Evolutionary conservation across 92 coral and sea anemone genomes (phyloP), one percentile per base, ranked within the genome.

Genomic region (Phymanthus crucifer): DNA sequence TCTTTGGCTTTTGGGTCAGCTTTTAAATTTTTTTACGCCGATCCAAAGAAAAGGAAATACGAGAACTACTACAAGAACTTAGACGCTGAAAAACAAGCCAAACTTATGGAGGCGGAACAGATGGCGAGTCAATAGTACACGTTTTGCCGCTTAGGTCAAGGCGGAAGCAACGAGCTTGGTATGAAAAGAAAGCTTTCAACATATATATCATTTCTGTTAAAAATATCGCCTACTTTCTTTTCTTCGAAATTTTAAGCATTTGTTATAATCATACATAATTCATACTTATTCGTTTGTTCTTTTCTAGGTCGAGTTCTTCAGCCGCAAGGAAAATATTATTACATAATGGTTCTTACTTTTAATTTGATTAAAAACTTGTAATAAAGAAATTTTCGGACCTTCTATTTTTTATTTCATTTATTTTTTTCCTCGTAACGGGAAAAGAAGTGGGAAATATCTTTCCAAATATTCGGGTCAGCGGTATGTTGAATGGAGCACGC

Each of bases 81-180:
- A 66, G 93, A 93, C 76, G 94, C 94, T 16, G 94, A 93, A 33
- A 93, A 93, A 37, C 92, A 82, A 29, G 98, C 98, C 3, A 82
- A 90, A 66, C 83, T 85, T 45, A 91, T 93, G 83, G 98, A 93
- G 73, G 80, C 73, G 40, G 94, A 85, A 16, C 64, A 71, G 34
- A 67, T 73, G 72, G 87, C 71, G 26, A 56, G 36, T 40, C 65
- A 78, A 66, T 78, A 78, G 74, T 24, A 9, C 27, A 16, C 3
- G 50, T 48, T 34, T 32, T 46, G 7, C n/a, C 1, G 38, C 26
- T 70, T 2, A 38, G 46, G 17, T 69, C 68, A 29, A 61, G 68
- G 29, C 34, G 36, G 34, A 61, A 29, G 17, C 29, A 11, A 29
- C 32, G 13, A 29, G 14, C 32, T 11, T 27, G 68, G 68, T 61